phyloP scores from a whole-genome alignment of 2,797 vertebrate genomes.

The Pitangus sulphuratus region DNA sequence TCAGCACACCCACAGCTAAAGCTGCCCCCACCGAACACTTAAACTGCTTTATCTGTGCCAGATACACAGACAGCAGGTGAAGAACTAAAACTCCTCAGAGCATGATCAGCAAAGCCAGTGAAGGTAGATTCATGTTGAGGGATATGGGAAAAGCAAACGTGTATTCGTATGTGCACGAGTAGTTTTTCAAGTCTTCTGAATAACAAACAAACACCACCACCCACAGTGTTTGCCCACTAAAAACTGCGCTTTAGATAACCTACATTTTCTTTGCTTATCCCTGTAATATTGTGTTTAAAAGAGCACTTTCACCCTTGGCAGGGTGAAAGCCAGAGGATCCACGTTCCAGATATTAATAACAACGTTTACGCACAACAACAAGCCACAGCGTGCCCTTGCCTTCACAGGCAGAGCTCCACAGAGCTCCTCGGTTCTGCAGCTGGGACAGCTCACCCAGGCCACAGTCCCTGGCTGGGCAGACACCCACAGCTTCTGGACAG shows the following conservation, averaged over 20 bases:
- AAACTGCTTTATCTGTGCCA: background rate
- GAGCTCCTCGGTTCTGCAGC: background rate
- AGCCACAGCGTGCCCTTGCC: background rate
- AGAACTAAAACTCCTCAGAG: background rate
- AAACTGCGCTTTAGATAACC: background rate
- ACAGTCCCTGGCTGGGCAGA: background rate
- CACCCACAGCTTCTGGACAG: background rate
- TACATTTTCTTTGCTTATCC: accelerated
- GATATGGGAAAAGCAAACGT: background rate
- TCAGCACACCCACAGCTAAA: background rate
- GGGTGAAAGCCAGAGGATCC: background rate
- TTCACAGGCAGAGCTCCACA: background rate
- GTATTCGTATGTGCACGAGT: accelerated
- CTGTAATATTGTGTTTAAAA: accelerated
- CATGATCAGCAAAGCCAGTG: accelerated
- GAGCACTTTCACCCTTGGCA: background rate
- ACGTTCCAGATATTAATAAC: accelerated
- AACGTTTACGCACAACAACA: background rate
- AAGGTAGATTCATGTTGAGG: accelerated
- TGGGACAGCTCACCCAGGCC: background rate
- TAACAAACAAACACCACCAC: background rate
- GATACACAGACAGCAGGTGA: no score
- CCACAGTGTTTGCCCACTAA: background rate
- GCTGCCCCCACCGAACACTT: background rate
- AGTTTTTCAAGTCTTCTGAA: background rate